Evolutionary conservation across 2,113 vertebrate species (phyloP), one percentile per base, ranked within the genome.

Genomic region (Falco punctatus): DNA sequence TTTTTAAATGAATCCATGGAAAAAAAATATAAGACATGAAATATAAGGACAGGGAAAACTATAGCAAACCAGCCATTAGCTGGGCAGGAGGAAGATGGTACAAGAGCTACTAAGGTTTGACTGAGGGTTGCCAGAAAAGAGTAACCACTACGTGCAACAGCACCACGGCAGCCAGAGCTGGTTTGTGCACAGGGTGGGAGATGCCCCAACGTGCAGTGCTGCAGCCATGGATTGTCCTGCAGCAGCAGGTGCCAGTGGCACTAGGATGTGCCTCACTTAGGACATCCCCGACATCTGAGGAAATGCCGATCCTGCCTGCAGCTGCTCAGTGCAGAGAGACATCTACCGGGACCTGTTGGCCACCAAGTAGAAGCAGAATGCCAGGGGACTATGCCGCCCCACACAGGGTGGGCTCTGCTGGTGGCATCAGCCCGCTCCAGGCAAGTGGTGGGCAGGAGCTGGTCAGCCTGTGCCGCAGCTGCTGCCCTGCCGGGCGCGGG

Each of bases 361-460:
- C 30, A 4, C 49, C 1, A 3, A 22, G 26, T 49, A 71, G 26
- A 38, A 10, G n/a, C 42, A 13, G 13, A 27, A 42, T 30, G 35
- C 69, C 14, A 3, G 2, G 2, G 69, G 49, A 38, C n/a, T 16
- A 23, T 2, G 7, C n/a, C 49, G 3, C 10, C 35, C 27, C 4
- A 2, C 17, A 16, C 0, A 7, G 35, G 15, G 1, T 3, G 4
- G 20, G 70, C 35, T 40, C 19, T 40, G 35, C 35, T 0, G 4
- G 32, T n/a, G 11, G 54, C 4, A 2, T 32, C 27, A 40, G 49
- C 6, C 0, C 4, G 15, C 46, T 55, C 80, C 0, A 0, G 46
- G 18, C 18, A 3, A 12, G n/a, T 4, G 11, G 24, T 7, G 12
- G 16, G 28, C 46, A 16, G 26, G 26, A 26, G 32, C 15, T 2